Evolutionary conservation across 2,113 vertebrate species (phyloP), one percentile per base, ranked within the genome.

Genomic region (Hydropotes inermis): DNA sequence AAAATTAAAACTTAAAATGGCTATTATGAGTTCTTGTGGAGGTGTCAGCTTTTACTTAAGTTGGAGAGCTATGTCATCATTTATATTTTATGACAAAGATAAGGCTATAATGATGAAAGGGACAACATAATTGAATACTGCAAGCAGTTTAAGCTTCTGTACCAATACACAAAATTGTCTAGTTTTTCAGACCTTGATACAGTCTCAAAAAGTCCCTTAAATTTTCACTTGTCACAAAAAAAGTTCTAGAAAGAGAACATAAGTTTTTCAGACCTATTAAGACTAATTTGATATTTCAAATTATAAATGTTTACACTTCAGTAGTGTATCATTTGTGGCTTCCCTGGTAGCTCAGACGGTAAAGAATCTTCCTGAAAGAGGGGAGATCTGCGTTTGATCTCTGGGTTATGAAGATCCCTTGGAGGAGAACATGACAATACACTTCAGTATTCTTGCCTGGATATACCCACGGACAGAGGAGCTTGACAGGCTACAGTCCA

Each of bases 41-140:
- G 83, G 60, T 97, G 98, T 98, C 95, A 97, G 74, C 82, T 95
- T 98, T 96, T 98, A 98, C 97, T 98, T 89, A 99, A 98, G 91
- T 94, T 96, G 54, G 92, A 97, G 95, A 98, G 98, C 36, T 28
- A 95, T 96, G 79, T 96, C 97, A 98, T 94, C 60, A 98, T 97
- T 98, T 87, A 93, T 92, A 55, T 96, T 96, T 98, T 96, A 36
- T 97, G 94, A 97, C 92, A 96, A 93, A 98, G 98, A 90, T 74
- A 97, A 61, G 21, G 50, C 61, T 97, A 86, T 96, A 94, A 17
- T 78, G 94, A 17, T 67, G 84, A 95, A 96, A 97, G 97, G 61
- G 54, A 33, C 23, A 93, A 79, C 87, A 98, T 98, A 85, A 96
- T 96, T 70, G 9, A 97, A 91, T 82, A 60, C 0, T 91, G 76